phyloP scores from a whole-genome alignment of 2,888 invertebrate species.

The Pollenia labialis region DNA sequence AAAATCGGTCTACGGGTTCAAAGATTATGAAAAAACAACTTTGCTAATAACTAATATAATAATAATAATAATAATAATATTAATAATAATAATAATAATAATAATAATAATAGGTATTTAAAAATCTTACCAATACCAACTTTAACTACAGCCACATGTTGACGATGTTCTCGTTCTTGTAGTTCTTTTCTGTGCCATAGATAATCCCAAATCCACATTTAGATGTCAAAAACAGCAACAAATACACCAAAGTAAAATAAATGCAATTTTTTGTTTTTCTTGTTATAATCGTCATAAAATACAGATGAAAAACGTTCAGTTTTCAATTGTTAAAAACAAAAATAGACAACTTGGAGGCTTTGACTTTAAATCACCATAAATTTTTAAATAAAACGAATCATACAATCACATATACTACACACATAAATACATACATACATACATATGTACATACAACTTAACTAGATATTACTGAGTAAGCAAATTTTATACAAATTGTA shows the following conservation, averaged over 20 bases:
- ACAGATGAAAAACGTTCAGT: slow-evolving; percentile 24
- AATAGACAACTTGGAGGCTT: slow-evolving; percentile 23
- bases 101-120: too few relatives aligned
- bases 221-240: slow-evolving; percentile 3
- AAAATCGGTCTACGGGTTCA: too few relatives aligned
- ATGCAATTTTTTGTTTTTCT: slow-evolving; percentile 15
- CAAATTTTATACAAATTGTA: slow-evolving; percentile 8
- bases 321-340: slow-evolving; percentile 24
- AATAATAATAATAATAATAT: too few relatives aligned
- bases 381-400: background rate
- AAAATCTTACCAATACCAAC: slow-evolving; percentile 79
- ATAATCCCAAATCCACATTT: slow-evolving; percentile 81
- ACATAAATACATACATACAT: too few relatives aligned
- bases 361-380: background rate
- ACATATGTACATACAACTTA: background rate
- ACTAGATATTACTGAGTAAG: slow-evolving; percentile 1
- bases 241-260: slow-evolving; percentile 8
- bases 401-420: slow-evolving; percentile 13
- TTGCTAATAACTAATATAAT: too few relatives aligned
- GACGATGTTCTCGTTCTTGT: slow-evolving; percentile 75
- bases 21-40: too few relatives aligned
- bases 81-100: too few relatives aligned
- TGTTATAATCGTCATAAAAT: slow-evolving; percentile 10
- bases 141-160: slow-evolving; percentile 78
- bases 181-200: slow-evolving; percentile 78